phyloP scores from a whole-genome alignment of 2,113 vertebrate genomes.

The Chiloscyllium plagiosum region DNA sequence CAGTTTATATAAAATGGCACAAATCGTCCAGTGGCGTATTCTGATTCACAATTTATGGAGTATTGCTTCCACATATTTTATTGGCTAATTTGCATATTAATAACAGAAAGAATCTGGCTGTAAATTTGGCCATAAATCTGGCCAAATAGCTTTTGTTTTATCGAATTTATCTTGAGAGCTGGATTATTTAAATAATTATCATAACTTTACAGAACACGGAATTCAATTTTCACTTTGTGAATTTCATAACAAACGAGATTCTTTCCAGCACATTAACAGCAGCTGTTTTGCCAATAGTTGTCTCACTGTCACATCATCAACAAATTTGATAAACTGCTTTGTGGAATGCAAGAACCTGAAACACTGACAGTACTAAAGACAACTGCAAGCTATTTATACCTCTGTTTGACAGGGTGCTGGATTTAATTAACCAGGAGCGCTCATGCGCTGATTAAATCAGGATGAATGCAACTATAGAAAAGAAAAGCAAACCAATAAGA shows the following conservation, averaged over 20 bases:
- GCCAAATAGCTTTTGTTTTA: background rate
- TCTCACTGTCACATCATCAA: background rate
- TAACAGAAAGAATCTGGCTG: background rate
- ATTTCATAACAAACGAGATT: background rate
- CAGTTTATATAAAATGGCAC: background rate
- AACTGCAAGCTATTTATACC: background rate
- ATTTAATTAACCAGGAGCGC: background rate
- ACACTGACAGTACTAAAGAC: background rate
- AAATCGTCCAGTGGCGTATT: background rate
- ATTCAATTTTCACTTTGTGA: background rate
- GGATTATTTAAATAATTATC: background rate
- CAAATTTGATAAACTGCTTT: background rate
- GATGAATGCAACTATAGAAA: background rate
- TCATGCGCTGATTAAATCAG: background rate
- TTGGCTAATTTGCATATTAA: background rate
- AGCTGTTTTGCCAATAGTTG: background rate
- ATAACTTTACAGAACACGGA: background rate
- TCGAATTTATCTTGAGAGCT: background rate
- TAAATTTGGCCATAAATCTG: background rate
- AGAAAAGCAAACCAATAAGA: background rate
- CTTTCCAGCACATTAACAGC: background rate
- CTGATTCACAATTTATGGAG: background rate
- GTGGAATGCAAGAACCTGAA: background rate
- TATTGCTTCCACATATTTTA: background rate
- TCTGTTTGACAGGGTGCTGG: background rate